Evolutionary conservation across 37 sponge, comb jelly and placozoan genomes (phyloP).

Genomic region (Crambe crambe): DNA sequence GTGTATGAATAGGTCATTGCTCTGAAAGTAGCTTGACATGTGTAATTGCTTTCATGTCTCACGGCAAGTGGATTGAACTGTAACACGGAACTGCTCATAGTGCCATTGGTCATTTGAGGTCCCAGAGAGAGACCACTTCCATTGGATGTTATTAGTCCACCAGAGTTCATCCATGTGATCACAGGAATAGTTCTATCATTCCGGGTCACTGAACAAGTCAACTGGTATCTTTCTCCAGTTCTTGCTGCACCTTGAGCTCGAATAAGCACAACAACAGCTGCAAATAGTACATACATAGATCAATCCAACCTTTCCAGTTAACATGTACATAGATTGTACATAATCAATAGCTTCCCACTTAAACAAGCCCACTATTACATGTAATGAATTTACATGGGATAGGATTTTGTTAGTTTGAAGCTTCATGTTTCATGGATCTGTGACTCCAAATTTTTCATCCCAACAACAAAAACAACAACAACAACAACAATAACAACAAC

Average conservation of each 20-base stretch:
- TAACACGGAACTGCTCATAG: constrained; percentile 4
- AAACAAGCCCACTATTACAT: too few relatives aligned
- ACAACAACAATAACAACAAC: too few relatives aligned
- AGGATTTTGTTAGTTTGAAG: neutral
- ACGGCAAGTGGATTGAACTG: constrained; percentile 1
- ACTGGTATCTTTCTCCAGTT: neutral
- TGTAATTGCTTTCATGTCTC: constrained; percentile 11
- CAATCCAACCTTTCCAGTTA: too few relatives aligned
- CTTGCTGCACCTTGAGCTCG: neutral
- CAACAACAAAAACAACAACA: too few relatives aligned
- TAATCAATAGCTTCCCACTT: too few relatives aligned
- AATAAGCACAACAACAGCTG: constrained; percentile 9
- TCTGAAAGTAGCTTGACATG: constrained; percentile 5
- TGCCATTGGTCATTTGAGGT: neutral
- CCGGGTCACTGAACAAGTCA: constrained; percentile 2
- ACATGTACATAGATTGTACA: too few relatives aligned
- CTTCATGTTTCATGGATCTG: too few relatives aligned
- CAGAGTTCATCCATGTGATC: constrained; percentile 1
- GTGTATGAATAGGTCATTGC: neutral
- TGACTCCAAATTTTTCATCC: too few relatives aligned
- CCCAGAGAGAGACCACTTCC: constrained; percentile 3
- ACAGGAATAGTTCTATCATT: neutral
- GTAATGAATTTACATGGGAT: neutral
- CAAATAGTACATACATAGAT: neutral
- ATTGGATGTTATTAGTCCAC: constrained; percentile 1